Evolutionary conservation across 2,113 vertebrate species (phyloP).

Genomic region (Cryptotis parvus): DNA sequence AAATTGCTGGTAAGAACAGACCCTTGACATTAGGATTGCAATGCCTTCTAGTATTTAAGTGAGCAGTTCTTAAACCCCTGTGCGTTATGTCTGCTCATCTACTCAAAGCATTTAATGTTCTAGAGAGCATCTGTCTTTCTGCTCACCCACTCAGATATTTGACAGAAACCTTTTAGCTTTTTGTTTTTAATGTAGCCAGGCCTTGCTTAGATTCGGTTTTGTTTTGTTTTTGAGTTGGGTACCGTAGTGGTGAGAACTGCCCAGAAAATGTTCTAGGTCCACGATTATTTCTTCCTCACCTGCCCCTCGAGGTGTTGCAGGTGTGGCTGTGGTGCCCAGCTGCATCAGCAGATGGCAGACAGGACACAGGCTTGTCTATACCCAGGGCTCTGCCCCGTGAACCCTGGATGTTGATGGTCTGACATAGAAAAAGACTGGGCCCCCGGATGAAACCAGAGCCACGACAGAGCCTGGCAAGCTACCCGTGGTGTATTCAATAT

Average conservation of each 20-base stretch:
- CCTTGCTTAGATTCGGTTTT: neutral
- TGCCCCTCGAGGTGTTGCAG: too few relatives aligned
- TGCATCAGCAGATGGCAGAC: too few relatives aligned
- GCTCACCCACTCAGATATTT: neutral
- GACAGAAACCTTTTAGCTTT: neutral
- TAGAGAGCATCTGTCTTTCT: neutral
- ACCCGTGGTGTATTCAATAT: too few relatives aligned
- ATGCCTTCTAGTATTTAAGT: neutral
- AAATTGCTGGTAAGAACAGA: neutral
- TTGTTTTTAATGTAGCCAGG: neutral
- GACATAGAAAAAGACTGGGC: too few relatives aligned
- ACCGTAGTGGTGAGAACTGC: neutral
- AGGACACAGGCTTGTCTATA: too few relatives aligned
- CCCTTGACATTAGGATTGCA: neutral
- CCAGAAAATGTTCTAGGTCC: neutral
- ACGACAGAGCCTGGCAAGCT: too few relatives aligned
- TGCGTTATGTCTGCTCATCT: neutral
- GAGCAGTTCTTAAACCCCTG: neutral
- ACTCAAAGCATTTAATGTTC: neutral
- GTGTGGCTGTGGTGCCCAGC: too few relatives aligned
- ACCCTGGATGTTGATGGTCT: too few relatives aligned
- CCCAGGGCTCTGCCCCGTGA: too few relatives aligned
- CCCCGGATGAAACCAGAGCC: too few relatives aligned
- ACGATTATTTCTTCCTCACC: too few relatives aligned
- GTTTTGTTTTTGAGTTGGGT: neutral